phyloP scores from a whole-genome alignment of 2,888 invertebrate species.

The Noctua comes region DNA sequence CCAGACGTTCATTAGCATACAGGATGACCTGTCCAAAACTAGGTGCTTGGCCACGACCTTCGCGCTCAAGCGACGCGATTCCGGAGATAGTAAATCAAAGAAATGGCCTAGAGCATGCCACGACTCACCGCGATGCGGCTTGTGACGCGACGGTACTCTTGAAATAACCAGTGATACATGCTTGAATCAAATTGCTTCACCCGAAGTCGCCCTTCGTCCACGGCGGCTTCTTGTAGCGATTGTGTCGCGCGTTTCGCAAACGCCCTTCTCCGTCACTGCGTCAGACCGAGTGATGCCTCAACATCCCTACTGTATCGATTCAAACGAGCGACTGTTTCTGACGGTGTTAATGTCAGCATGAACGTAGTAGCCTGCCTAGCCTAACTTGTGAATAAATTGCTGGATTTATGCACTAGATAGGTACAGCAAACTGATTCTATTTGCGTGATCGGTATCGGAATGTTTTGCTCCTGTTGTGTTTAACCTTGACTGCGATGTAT shows the following conservation, averaged over 20 bases:
- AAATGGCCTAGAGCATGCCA: not conserved
- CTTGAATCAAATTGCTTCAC: not conserved
- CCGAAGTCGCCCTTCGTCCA: not conserved
- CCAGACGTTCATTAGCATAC: conserved; percentile 12
- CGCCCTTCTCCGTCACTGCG: not conserved
- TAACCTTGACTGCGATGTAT: conserved; percentile 55
- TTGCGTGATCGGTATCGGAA: conserved; percentile 45
- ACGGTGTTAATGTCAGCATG: not conserved
- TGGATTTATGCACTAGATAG: not conserved
- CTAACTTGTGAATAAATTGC: not conserved
- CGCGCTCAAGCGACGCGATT: not conserved
- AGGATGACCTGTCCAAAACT: conserved; percentile 7
- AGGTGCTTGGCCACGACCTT: not conserved
- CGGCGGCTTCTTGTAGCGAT: not conserved
- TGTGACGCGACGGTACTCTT: not conserved
- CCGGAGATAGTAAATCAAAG: not conserved
- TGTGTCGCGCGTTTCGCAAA: not conserved
- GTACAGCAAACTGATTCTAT: conserved; percentile 32
- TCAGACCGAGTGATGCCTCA: not conserved
- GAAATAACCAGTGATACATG: not conserved
- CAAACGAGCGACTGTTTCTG: not conserved
- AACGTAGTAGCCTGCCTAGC: not conserved
- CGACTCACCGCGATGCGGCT: not conserved
- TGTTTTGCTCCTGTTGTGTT: conserved; percentile 50
- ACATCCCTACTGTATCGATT: not conserved